Evolutionary conservation across 92 coral and sea anemone species (phyloP).

Genomic region (Porites lobata): DNA sequence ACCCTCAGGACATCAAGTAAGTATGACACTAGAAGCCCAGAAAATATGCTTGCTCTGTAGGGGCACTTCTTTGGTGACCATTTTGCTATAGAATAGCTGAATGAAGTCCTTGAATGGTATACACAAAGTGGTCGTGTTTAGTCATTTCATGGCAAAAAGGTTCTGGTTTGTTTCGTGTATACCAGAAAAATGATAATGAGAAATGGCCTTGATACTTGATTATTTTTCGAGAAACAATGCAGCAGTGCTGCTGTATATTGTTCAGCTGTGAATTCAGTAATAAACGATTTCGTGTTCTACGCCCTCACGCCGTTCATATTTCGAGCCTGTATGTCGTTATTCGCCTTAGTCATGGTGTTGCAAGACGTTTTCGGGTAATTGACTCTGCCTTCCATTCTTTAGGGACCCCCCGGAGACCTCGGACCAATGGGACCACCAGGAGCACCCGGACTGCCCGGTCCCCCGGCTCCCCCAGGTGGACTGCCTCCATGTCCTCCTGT

Average conservation of each 20-base stretch:
- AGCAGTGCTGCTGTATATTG: too few relatives aligned
- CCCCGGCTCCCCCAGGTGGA: conserved; percentile 99
- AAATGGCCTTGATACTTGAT: too few relatives aligned
- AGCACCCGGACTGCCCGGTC: conserved; percentile 91
- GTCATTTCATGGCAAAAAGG: too few relatives aligned
- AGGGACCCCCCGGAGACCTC: conserved; percentile 99
- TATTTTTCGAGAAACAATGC: too few relatives aligned
- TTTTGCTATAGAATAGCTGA: too few relatives aligned
- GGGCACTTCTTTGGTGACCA: neutral
- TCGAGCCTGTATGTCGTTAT: neutral
- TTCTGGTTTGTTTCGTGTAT: too few relatives aligned
- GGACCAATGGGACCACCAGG: conserved; percentile 99
- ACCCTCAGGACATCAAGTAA: conserved; percentile 92
- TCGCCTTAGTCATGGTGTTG: too few relatives aligned
- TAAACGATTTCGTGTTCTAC: too few relatives aligned
- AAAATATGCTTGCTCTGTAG: neutral
- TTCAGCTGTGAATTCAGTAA: too few relatives aligned
- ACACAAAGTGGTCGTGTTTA: too few relatives aligned
- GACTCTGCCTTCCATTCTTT: neutral
- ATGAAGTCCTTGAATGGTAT: too few relatives aligned
- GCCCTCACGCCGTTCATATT: neutral
- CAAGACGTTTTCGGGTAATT: neutral
- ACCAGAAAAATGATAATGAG: too few relatives aligned
- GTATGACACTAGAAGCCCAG: neutral
- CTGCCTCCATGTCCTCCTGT: conserved; percentile 99